A percentile compares a stretch with the other conserved stretches of the same genome.
phyloP scores from a whole-genome alignment of 2,797 vertebrate genomes.

The Muraenolepis orangiensis region DNA sequence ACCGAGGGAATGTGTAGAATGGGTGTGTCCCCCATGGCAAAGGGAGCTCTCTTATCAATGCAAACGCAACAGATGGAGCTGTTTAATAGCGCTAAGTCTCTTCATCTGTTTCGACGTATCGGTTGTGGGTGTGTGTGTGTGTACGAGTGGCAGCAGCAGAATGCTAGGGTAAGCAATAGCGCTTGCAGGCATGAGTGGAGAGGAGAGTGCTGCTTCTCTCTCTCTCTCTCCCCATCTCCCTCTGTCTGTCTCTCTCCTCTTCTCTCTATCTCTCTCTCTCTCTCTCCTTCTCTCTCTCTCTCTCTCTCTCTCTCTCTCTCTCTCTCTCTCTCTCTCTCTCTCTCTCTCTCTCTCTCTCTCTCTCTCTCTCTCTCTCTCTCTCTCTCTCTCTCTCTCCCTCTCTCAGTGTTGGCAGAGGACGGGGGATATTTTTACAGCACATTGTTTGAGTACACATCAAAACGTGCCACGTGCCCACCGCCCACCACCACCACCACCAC shows the following conservation, averaged over 20 bases:
- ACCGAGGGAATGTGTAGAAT: background rate
- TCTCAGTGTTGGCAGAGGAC: conserved; percentile 65
- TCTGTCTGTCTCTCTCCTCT: too few species aligned
- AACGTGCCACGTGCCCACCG: conserved; percentile 80
- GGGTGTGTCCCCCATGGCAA: background rate
- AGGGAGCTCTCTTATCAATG: conserved; percentile 1
- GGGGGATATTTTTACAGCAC: conserved; percentile 78
- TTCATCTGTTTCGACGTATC: conserved; percentile 37
- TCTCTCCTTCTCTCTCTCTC: too few species aligned
- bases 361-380: too few species aligned
- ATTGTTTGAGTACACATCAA: conserved; percentile 84
- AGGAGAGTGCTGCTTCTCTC: conserved; percentile 22
- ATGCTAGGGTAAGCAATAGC: conserved; percentile 41
- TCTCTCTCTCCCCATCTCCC: too few species aligned
- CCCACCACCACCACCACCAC: conserved; percentile 87
- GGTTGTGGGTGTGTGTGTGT: background rate
- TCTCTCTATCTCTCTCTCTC: too few species aligned
- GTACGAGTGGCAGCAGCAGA: conserved; percentile 20
- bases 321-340: too few species aligned
- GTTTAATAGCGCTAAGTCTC: conserved; percentile 39
- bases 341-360: too few species aligned
- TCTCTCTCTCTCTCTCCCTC: background rate
- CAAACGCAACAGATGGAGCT: conserved; percentile 49
- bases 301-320: too few species aligned
- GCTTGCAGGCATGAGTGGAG: conserved; percentile 32